A percentile compares a stretch with the other conserved stretches of the same genome.
These are phyloP conservation scores for Trachelipus rathkii DNA, from an alignment of 1,140 invertebrate species.

Conservation along the genomic window DNA sequence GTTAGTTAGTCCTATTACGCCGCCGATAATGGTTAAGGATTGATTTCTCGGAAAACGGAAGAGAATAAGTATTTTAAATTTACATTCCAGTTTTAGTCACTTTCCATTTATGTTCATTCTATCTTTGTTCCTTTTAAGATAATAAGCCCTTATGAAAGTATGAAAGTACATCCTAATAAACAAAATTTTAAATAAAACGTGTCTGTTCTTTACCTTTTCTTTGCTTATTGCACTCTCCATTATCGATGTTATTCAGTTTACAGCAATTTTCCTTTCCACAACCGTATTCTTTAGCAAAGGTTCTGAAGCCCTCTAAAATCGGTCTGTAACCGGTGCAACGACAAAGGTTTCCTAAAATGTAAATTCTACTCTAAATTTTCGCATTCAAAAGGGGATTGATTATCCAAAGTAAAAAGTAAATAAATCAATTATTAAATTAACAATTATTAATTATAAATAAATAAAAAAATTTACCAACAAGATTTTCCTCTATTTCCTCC, in stretches of 20 bases:
- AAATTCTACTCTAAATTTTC: background rate
- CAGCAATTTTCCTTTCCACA: constrained; percentile 30
- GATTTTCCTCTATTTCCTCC: constrained; percentile 73
- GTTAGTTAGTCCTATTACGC: no score
- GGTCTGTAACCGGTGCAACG: constrained; percentile 82
- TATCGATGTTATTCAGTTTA: background rate
- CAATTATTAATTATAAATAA: no score
- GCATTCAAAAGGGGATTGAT: no score
- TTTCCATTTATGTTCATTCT: background rate
- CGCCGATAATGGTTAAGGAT: no score
- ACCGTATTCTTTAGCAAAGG: constrained; percentile 60
- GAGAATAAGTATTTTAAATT: no score
- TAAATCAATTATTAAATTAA: no score
- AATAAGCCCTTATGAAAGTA: background rate
- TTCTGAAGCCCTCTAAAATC: constrained; percentile 76
- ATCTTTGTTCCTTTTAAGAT: background rate
- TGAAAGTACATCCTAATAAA: background rate
- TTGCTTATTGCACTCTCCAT: background rate
- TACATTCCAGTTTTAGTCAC: no score
- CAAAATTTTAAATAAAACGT: background rate
- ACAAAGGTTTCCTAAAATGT: constrained; percentile 66
- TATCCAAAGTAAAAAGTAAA: no score
- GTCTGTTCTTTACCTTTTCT: background rate
- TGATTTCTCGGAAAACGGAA: no score
- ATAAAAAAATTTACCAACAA: constrained; percentile 60